Evolutionary conservation across 2,113 vertebrate genomes (phyloP).

Genomic region (Tricholaema leucomelas): DNA sequence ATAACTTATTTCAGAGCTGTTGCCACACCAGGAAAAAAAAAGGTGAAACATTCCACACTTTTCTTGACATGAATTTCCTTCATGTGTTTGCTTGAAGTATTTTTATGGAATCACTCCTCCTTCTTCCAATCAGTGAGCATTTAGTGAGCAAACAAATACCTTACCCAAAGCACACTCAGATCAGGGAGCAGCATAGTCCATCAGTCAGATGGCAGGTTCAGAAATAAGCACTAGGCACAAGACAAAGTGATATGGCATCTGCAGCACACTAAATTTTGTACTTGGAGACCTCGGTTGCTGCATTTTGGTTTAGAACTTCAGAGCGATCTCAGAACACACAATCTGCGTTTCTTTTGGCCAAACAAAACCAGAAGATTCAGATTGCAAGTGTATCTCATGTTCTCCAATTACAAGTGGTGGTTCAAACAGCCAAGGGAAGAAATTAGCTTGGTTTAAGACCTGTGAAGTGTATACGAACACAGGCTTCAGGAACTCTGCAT

Average conservation of each 20-base stretch:
- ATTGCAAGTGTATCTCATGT: background rate
- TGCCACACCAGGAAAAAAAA: background rate
- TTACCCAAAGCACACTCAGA: background rate
- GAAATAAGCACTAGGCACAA: background rate
- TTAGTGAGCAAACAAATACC: background rate
- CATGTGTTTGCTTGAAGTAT: background rate
- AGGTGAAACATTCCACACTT: background rate
- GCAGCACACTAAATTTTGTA: background rate
- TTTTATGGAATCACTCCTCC: background rate
- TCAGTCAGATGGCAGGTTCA: background rate
- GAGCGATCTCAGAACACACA: background rate
- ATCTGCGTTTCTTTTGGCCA: background rate
- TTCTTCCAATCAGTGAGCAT: background rate
- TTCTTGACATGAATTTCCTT: background rate
- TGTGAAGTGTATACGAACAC: background rate
- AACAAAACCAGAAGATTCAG: background rate
- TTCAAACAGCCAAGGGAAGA: background rate
- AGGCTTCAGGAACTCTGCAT: background rate
- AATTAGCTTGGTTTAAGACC: background rate
- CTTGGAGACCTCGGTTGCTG: background rate
- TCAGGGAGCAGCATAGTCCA: background rate
- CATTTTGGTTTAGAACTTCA: background rate
- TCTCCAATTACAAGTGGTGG: background rate
- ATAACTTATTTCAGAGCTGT: background rate
- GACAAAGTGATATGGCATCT: background rate